Conservation (phyloP, 2,113 vertebrate species). For the Phoenicopterus ruber region DNA sequence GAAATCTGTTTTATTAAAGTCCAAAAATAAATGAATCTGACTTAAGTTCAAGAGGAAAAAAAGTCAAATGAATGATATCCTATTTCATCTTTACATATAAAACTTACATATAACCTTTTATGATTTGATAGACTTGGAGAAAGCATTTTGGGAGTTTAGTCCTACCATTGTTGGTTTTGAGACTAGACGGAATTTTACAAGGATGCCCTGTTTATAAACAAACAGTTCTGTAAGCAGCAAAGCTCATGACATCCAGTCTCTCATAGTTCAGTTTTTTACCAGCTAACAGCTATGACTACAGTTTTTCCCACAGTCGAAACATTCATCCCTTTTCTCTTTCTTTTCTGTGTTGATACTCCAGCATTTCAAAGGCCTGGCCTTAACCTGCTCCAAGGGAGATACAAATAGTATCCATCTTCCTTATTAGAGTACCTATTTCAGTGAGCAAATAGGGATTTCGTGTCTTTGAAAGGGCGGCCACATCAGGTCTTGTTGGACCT, state of each 20-base stretch:
- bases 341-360: neutral
- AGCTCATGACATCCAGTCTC: neutral
- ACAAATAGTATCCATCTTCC: neutral
- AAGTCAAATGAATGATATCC: neutral
- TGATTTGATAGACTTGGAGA: neutral
- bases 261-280: neutral
- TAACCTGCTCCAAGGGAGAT: neutral
- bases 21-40: neutral
- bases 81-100: neutral
- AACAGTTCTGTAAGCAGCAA: neutral
- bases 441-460: neutral
- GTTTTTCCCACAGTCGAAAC: neutral
- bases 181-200: neutral
- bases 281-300: neutral
- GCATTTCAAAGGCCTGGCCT: neutral
- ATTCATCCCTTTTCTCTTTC: neutral
- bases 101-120: neutral
- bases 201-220: neutral
- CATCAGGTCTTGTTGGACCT: neutral
- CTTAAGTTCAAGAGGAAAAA: neutral
- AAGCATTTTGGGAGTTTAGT: neutral
- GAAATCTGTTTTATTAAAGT: neutral
- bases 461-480: neutral
- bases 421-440: neutral
- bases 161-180: accelerated